Evolutionary conservation across 2,113 vertebrate genomes (phyloP).

Genomic region (Zosterops japonicus): DNA sequence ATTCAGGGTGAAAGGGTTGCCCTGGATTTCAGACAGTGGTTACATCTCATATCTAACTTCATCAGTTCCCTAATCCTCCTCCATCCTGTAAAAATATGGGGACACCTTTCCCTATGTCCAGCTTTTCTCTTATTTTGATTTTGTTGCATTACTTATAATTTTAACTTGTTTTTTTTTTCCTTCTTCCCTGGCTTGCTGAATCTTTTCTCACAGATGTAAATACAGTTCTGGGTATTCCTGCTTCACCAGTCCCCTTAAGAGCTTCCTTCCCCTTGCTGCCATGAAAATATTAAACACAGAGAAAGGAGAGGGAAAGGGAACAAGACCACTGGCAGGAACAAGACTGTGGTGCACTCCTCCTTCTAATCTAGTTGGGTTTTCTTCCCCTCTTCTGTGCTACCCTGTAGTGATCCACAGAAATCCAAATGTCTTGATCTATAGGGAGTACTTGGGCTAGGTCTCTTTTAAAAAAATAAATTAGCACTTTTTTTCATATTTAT

Average conservation of each 20-base stretch:
- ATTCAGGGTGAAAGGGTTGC: neutral
- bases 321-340: neutral
- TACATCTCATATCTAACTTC: neutral
- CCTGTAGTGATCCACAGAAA: neutral
- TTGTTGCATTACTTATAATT: neutral
- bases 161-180: too few relatives aligned
- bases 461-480: neutral
- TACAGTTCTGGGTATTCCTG: neutral
- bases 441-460: neutral
- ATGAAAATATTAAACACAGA: neutral
- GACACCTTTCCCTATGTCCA: accelerated
- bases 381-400: neutral
- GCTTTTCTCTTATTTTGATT: neutral
- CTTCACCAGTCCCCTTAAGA: neutral
- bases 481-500: neutral
- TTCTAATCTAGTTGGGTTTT: neutral
- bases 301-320: neutral
- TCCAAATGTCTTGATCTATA: neutral
- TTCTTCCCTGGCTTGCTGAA: neutral
- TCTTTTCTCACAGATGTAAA: neutral
- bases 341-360: neutral
- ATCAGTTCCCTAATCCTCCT: neutral
- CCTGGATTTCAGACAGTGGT: neutral
- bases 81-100: neutral
- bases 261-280: neutral